Conservation (phyloP, 1,140 invertebrate genomes). For the Heliconius hermathena region DNA sequence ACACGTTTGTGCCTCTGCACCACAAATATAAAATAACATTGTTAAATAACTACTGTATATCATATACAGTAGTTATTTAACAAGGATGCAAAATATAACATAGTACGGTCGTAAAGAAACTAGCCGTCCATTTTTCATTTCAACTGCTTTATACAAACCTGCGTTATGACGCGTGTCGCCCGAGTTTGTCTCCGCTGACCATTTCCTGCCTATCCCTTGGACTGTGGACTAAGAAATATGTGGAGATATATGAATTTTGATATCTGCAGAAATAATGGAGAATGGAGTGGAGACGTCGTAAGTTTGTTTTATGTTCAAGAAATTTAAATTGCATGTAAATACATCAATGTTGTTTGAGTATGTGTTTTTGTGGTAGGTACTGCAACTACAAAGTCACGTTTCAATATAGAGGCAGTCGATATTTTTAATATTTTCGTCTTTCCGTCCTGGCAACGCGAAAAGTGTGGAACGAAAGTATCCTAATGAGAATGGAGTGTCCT, state of each 20-base stretch:
- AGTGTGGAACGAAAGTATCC: no score
- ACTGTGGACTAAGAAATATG: constrained; percentile 18
- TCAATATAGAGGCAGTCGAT: no score
- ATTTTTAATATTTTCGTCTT: not conserved
- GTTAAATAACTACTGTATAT: no score
- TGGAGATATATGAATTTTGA: constrained; percentile 25
- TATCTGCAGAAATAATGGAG: not conserved
- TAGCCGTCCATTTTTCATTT: constrained; percentile 42
- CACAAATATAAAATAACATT: not conserved
- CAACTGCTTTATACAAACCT: constrained; percentile 39
- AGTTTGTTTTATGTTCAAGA: not conserved
- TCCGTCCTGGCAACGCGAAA: not conserved
- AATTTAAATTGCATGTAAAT: not conserved
- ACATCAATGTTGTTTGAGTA: no score
- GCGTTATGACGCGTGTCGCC: constrained; percentile 73
- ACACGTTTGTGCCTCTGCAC: no score
- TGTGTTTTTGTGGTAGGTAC: no score
- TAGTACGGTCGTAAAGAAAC: constrained; percentile 41
- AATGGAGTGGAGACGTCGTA: not conserved
- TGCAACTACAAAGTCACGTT: no score
- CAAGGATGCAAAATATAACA: constrained; percentile 23
- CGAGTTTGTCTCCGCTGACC: constrained; percentile 69
- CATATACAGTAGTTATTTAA: not conserved
- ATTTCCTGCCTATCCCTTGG: constrained; percentile 60
- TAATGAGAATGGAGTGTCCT: no score